Conservation (phyloP, 2,113 vertebrate genomes). For the Dicaeum eximium region DNA sequence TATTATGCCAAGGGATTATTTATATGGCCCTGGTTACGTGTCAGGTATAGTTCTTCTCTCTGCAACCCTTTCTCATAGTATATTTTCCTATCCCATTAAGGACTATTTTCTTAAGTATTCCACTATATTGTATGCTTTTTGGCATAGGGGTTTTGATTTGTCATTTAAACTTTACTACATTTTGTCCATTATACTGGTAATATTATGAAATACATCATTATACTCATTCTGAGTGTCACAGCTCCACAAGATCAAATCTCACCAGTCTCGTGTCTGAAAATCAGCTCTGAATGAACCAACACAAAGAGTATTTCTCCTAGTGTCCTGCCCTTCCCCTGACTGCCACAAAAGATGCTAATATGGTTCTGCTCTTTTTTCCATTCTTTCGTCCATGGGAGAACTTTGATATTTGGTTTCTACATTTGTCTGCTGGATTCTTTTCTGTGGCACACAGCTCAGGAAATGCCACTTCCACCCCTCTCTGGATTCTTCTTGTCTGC, state of each 20-base stretch:
- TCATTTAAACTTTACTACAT: constrained; percentile 15
- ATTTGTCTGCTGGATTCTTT: background rate
- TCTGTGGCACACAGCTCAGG: background rate
- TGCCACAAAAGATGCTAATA: background rate
- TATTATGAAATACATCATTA: constrained; percentile 67
- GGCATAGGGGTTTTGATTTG: background rate
- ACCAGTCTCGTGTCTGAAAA: background rate
- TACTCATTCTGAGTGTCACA: background rate
- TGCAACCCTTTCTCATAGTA: background rate
- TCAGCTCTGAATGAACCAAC: background rate
- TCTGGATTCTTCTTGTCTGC: background rate
- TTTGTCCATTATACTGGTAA: background rate
- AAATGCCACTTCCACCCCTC: background rate
- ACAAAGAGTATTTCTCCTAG: background rate
- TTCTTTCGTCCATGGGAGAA: background rate
- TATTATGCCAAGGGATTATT: background rate
- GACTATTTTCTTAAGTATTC: background rate
- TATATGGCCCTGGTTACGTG: background rate
- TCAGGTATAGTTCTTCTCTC: background rate
- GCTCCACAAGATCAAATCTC: background rate
- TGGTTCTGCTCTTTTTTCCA: background rate
- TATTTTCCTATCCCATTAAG: background rate
- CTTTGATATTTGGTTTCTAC: background rate
- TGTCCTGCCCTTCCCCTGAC: background rate
- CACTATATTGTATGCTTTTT: background rate